phyloP scores from a whole-genome alignment of 2,797 vertebrate species.

The Tadarida brasiliensis region DNA sequence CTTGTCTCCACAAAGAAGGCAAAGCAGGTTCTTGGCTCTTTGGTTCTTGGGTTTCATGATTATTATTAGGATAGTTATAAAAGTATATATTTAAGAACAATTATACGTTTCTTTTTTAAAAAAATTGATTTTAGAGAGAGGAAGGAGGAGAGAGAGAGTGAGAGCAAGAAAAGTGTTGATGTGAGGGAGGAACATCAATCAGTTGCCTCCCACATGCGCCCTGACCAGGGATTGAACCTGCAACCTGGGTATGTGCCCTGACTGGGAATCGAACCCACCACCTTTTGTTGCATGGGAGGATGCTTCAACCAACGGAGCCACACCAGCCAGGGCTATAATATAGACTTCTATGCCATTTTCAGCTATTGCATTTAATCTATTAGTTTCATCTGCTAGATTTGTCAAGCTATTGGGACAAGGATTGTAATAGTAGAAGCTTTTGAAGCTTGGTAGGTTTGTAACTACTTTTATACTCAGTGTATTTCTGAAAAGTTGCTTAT shows the following conservation, averaged over 20 bases:
- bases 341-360: neutral
- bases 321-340: neutral
- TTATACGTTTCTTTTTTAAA: neutral
- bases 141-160: too few species aligned
- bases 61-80: neutral
- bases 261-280: neutral
- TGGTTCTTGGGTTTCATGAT: neutral
- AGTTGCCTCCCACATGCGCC: too few species aligned
- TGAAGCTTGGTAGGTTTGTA: slow-evolving; percentile 36
- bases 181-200: too few species aligned
- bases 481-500: slow-evolving; percentile 62
- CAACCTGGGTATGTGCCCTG: neutral
- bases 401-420: slow-evolving; percentile 14
- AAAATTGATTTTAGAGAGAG: too few species aligned
- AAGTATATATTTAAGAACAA: neutral
- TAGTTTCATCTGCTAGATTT: slow-evolving; percentile 35
- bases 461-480: slow-evolving; percentile 35
- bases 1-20: neutral
- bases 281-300: neutral
- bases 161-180: too few species aligned
- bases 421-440: slow-evolving; percentile 9
- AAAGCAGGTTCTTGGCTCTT: neutral
- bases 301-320: neutral
- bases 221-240: too few species aligned
- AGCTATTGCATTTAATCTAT: slow-evolving; percentile 7